Percentiles rank a stretch among this genome's conserved stretches.
Conservation (phyloP, 2,113 vertebrate species). For the Agelaius tricolor region DNA sequence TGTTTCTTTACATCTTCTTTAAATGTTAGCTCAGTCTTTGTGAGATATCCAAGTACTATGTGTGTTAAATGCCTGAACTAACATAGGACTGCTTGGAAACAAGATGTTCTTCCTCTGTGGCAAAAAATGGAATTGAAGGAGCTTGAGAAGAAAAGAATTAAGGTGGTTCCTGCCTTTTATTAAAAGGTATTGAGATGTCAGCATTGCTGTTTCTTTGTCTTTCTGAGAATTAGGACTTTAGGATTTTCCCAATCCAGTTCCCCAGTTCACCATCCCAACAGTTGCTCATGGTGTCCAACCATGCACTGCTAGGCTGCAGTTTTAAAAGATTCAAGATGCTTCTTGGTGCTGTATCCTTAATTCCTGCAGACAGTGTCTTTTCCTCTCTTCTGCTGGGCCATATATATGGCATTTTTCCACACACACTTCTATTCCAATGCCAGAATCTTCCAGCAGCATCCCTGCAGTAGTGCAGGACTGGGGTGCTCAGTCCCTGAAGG, state of each 20-base stretch:
- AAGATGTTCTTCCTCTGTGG: not conserved
- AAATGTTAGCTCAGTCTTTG: not conserved
- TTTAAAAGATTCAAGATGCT: not conserved
- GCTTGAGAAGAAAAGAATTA: not conserved
- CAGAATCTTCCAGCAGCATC: not conserved
- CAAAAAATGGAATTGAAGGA: not conserved
- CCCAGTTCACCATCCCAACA: not conserved
- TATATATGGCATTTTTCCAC: not conserved
- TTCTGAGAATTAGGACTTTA: not conserved
- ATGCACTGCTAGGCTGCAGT: not conserved
- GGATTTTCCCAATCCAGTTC: not conserved
- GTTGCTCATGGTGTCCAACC: not conserved
- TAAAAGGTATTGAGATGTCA: not conserved
- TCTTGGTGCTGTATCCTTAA: not conserved
- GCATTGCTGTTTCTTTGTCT: not conserved
- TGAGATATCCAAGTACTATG: not conserved
- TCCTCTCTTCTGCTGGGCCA: not conserved
- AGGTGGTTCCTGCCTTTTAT: not conserved
- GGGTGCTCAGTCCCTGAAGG: not conserved
- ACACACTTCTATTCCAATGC: not conserved
- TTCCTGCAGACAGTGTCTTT: not conserved
- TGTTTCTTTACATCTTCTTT: not conserved
- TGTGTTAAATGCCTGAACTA: not conserved
- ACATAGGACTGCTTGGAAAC: not conserved
- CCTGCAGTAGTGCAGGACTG: not conserved